Base-by-base conservation (phyloP, 2,888 invertebrate genomes). In the Siphlonurus alternatus region DNA sequence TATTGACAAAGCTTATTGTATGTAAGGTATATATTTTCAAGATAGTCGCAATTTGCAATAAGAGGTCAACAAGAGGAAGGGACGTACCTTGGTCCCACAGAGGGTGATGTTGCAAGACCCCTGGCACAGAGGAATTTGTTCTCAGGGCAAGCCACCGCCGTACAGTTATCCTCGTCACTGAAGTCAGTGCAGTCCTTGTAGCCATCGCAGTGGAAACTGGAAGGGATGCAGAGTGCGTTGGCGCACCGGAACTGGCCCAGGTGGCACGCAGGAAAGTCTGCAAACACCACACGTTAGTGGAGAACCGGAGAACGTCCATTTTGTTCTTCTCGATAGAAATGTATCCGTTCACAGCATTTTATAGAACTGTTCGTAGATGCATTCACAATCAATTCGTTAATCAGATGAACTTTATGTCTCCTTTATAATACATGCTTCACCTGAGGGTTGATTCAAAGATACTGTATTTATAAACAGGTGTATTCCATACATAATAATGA, bases 121-220 rank as follows among this genome's bases (percentile, higher is more conserved):
- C 84, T 84, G 0, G 89, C 89, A 72, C 96, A 96, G 65, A 93
- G 82, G 78, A 93, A 95, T 79, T 93, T 91, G 75, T 90, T 88
- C 71, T 89, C 90, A 19, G 91, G 90, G 76, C 94, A 94, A 18
- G 89, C 85, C 67, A 91, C 88, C 65, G 86, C 84, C 15, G 89
- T 89, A 77, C 93, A 93, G 79, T 92, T 90, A 68, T 83, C 82
- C 73, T 94, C 93, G 74, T 93, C 93, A 18, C 89, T 89, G 53
- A 89, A 89, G 73, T 97, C 97, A 0, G 87, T 83, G 76, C 98
- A 98, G 76, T 98, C 97, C 67, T 85, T 82, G 78, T 88, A 89
- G 24, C 91, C 90, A 73, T 88, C 88, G 77, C 92, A 92, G 74
- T 87, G 88, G 77, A 88, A 92, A 61, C 85, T 84, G 62, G 83